phyloP scores from a whole-genome alignment of 2,113 vertebrate genomes.

The Anarrhichthys ocellatus region DNA sequence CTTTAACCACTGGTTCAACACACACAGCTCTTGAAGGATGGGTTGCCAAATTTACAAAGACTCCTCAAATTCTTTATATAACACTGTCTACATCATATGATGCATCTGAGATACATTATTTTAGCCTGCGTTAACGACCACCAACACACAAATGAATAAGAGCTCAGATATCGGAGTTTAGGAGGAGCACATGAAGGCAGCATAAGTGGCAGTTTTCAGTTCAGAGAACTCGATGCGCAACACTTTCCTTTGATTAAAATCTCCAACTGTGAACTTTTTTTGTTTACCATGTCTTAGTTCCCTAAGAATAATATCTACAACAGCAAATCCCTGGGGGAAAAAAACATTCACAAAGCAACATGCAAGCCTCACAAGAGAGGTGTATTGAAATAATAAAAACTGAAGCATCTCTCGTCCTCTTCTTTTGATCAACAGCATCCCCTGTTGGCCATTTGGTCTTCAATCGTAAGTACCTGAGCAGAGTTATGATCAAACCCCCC shows the following conservation, averaged over 20 bases:
- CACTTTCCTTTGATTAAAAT: background rate
- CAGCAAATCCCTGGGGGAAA: background rate
- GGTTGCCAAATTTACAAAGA: background rate
- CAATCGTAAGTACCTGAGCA: background rate
- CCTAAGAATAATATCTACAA: background rate
- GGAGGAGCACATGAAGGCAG: slow-evolving; percentile 6
- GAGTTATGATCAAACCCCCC: background rate
- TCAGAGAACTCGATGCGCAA: background rate
- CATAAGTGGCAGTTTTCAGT: slow-evolving; percentile 6
- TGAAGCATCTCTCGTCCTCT: background rate
- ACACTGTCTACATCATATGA: background rate
- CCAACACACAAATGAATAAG: background rate
- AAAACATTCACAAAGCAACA: background rate
- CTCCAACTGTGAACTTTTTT: background rate
- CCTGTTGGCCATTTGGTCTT: slow-evolving; percentile 40
- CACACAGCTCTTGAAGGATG: background rate
- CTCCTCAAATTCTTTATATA: background rate
- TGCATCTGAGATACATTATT: background rate
- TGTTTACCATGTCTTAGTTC: background rate
- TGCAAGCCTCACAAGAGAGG: background rate
- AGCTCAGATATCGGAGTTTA: background rate
- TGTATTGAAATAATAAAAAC: background rate
- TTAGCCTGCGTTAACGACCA: background rate
- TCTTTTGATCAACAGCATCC: slow-evolving; percentile 45
- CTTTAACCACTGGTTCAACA: background rate